These are phyloP conservation scores for Bombus confusus DNA, from an alignment of 1,140 invertebrate species.

Conservation along the genomic window DNA sequence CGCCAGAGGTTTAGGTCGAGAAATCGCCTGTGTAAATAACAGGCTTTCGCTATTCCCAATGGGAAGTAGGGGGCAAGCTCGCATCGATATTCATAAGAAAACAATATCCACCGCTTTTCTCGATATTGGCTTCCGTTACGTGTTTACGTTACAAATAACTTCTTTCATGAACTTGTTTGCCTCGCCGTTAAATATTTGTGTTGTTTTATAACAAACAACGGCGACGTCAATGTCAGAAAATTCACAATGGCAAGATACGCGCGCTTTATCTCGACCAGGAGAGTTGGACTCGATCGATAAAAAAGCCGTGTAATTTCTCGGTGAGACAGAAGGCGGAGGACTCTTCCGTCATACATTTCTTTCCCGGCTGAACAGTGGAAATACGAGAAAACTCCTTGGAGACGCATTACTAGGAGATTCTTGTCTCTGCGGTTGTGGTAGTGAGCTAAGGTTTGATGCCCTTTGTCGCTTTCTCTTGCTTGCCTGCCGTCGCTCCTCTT, in stretches of 20 bases:
- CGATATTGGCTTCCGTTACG: constrained; percentile 14
- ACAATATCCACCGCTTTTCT: constrained; percentile 5
- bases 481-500: background rate
- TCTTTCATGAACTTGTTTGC: background rate
- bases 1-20: background rate
- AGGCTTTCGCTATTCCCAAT: background rate
- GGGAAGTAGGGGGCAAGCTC: background rate
- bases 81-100: constrained; percentile 28
- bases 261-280: background rate
- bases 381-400: constrained; percentile 29
- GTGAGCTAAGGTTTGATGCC: background rate
- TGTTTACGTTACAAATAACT: constrained; percentile 46
- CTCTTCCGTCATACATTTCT: constrained; percentile 12
- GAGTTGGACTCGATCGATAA: background rate
- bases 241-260: no score
- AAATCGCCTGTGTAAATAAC: constrained; percentile 14
- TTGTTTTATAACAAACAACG: background rate
- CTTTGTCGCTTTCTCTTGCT: constrained; percentile 36
- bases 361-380: background rate
- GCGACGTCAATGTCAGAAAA: constrained; percentile 3
- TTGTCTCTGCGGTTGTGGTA: constrained; percentile 16
- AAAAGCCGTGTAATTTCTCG: constrained; percentile 26
- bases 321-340: background rate
- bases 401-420: constrained; percentile 44
- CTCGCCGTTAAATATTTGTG: constrained; percentile 29